phyloP scores from a whole-genome alignment of 2,113 vertebrate genomes.

The Indri indri region DNA sequence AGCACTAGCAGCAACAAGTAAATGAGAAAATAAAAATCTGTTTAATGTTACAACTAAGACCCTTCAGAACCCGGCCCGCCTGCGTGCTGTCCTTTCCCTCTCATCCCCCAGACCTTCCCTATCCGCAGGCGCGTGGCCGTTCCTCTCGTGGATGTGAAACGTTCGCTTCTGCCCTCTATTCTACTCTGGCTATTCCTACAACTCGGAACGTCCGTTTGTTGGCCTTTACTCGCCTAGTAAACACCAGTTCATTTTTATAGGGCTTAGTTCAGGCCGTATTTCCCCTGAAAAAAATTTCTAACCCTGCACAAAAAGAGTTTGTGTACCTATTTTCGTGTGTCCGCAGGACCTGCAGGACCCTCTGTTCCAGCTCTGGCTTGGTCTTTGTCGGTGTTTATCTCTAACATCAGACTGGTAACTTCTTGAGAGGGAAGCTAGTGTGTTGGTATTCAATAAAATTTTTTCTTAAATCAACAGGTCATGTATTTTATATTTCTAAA shows the following conservation, averaged over 20 bases:
- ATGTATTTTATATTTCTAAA: background rate
- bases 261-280: background rate
- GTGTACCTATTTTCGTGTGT: too few species aligned
- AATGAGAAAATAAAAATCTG: background rate
- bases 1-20: background rate
- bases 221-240: background rate
- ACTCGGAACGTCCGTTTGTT: background rate
- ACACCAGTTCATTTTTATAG: background rate
- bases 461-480: background rate
- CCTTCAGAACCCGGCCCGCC: background rate
- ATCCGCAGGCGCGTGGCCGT: background rate
- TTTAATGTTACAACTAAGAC: background rate
- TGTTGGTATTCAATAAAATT: background rate
- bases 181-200: background rate
- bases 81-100: background rate
- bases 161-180: background rate
- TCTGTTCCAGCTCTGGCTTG: background rate
- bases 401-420: background rate
- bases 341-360: rapidly evolving
- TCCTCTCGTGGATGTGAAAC: background rate
- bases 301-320: background rate
- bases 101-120: background rate
- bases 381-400: background rate
- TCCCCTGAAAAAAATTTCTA: background rate
- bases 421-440: background rate